Base-by-base conservation (phyloP, 2,888 invertebrate species). In the Andrena bicolor region DNA sequence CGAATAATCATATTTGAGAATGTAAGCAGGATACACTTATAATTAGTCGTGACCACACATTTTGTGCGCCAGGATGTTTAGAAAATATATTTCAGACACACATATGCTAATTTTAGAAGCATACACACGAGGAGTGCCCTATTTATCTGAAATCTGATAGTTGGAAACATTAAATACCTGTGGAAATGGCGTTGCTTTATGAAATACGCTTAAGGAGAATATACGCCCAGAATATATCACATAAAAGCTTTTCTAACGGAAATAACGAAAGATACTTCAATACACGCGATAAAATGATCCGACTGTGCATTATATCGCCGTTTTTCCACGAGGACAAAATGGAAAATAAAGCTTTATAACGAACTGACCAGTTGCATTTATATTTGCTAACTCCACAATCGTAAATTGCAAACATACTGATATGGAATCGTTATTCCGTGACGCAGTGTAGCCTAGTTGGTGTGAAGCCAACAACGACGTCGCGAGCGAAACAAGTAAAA, bases 401-500 rank as follows among this genome's bases (percentile, higher is more conserved):
- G 86, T 77, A 88, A 90, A 91, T 90, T 89, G 81, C 87, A 78
- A 76, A 65, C 53, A 77, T 70, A 78, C 77, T 66, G 84, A 85
- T 78, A 84, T 71, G 83, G 71, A 81, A 81, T 78, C 80, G 74
- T 65, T 78, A 87, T 78, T 68, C 53, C 69, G 73, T 58, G 35
- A 70, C 64, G 30, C 70, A 76, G 71, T 56, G 64, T 64, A 86
- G 81, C 80, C 86, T 84, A 89, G 83, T 91, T 89, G 89, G 91
- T 90, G 89, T 91, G 85, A 89, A 89, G 90, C 90, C 90, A 91
- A 91, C 87, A 87, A 82, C 83, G 85, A 85, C 86, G 84, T 88
- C 89, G 89, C 88, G 86, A 86, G 88, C 88, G 88, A 88, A 89
- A 91, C 91, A 89, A 90, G 89, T 88, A 89, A 89, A 91, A 90